Base-by-base conservation (phyloP, 2,113 vertebrate species). In the Eira barbara region DNA sequence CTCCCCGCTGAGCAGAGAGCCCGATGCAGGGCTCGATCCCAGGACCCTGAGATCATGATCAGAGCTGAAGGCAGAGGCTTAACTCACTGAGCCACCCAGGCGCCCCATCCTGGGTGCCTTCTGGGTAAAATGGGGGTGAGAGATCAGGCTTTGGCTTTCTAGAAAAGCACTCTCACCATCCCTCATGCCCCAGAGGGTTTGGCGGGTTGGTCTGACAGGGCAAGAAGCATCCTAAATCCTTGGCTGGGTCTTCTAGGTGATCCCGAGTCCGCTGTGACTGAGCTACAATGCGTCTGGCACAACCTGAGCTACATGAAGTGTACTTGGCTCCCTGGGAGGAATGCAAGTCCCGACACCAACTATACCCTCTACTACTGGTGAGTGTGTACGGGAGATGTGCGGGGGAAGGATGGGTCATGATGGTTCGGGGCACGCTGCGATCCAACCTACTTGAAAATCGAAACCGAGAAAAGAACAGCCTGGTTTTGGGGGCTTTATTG, bases 301-400 rank as follows among this genome's bases (percentile, higher is more conserved):
- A 97, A 98, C 86, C 61, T 97, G 69, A 96, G 78, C n/a, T 97
- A 96, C 63, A 97, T 98, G 95, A 98, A 97, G 20, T 98, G 98
- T 85, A 96, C 98, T 13, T 98, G 98, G 98, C 97, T 97, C 15
- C 98, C 98, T 71, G 98, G 98, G 74, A 93, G 47, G 57, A 97
- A 93, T 34, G 55, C 97, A 23, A 97, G 96, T 71, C 97, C 97
- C 2, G 92, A 96, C 74, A 98, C 97, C 69, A 97, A 97, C 71
- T 98, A 98, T 61, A 98, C 67, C 69, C 96, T 98, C 13, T 94
- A 85, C 97, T 98, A 98, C 18, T 98, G 98, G 98, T 98, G 90
- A 97, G 98, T 97, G 85, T 42, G 12, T 12, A 25, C 23, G 23
- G 25, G 55, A 76, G 25, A 71, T 20, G 80, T 76, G n/a, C 1